These are phyloP conservation scores for Rotaria sp. DNA, from an alignment of 2,888 invertebrate species.

Conservation along the genomic window DNA sequence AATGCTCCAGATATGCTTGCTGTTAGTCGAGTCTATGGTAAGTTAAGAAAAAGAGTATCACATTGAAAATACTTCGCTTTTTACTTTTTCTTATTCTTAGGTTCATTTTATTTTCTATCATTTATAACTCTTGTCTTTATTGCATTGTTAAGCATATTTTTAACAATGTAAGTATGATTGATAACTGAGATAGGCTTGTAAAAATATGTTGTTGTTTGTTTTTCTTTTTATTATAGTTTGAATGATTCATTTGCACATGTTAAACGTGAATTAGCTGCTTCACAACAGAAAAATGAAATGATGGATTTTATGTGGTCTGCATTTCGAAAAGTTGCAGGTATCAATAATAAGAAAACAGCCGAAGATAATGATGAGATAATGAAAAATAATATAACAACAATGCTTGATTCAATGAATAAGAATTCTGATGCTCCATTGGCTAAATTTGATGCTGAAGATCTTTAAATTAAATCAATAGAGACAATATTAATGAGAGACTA, in stretches of 20 bases:
- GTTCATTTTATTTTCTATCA: slow-evolving; percentile 13
- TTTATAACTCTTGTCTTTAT: neutral
- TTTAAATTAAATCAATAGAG: neutral
- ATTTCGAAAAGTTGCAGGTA: neutral
- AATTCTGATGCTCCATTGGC: neutral
- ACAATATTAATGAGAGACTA: too few relatives aligned
- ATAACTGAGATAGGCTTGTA: neutral
- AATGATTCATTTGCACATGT: slow-evolving; percentile 21
- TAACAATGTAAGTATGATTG: neutral
- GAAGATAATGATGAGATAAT: neutral
- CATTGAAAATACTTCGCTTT: neutral
- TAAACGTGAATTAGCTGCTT: slow-evolving; percentile 19
- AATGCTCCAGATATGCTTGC: slow-evolving; percentile 50
- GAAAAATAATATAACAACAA: neutral
- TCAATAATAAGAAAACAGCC: neutral
- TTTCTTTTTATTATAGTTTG: neutral
- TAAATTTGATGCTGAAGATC: neutral
- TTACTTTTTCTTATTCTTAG: neutral
- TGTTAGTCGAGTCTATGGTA: neutral
- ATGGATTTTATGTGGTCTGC: slow-evolving; percentile 18
- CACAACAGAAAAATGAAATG: neutral
- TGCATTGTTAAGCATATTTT: slow-evolving; percentile 1
- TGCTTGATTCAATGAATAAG: neutral
- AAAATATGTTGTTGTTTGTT: neutral
- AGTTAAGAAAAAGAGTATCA: neutral